Percentiles rank a stretch among this genome's conserved stretches.
Conservation (phyloP, 2,888 invertebrate species). For the Norana najaformis region DNA sequence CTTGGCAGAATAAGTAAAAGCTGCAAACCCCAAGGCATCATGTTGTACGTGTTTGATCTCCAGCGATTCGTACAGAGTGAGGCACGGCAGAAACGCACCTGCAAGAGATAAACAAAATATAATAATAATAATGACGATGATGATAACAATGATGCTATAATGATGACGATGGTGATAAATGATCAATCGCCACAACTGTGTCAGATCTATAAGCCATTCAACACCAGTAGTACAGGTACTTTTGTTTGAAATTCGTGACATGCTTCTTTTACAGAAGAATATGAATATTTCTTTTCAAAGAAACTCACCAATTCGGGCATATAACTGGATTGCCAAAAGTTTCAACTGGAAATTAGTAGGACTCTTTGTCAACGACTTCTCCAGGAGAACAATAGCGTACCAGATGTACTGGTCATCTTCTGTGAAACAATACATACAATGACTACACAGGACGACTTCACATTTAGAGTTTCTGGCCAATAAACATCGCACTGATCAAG, state of each 20-base stretch:
- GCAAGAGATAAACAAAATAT: slow-evolving; percentile 36
- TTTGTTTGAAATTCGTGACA: not conserved
- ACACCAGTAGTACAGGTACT: too few species aligned
- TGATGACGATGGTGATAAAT: too few species aligned
- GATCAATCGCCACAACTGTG: too few species aligned
- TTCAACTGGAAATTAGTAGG: slow-evolving; percentile 88
- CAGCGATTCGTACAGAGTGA: slow-evolving; percentile 75
- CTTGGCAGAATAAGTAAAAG: not conserved
- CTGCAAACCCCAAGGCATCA: slow-evolving; percentile 82
- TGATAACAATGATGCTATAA: too few species aligned
- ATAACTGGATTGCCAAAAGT: slow-evolving; percentile 78
- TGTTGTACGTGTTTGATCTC: slow-evolving; percentile 92
- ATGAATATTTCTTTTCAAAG: too few species aligned
- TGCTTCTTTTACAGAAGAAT: not conserved
- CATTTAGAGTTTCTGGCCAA: too few species aligned
- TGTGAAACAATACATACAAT: not conserved
- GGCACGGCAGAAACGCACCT: slow-evolving; percentile 77
- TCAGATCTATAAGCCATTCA: too few species aligned
- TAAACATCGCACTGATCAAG: too few species aligned
- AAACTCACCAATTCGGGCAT: slow-evolving; percentile 59
- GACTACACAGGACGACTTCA: not conserved
- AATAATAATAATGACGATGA: not conserved
- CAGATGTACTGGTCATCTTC: slow-evolving; percentile 24
- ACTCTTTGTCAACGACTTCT: slow-evolving; percentile 75
- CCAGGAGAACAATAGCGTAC: slow-evolving; percentile 70